A percentile compares a stretch with the other conserved stretches of the same genome.
Evolutionary conservation across 2,888 invertebrate species (phyloP).

Genomic region (Epinotia brunnichana): DNA sequence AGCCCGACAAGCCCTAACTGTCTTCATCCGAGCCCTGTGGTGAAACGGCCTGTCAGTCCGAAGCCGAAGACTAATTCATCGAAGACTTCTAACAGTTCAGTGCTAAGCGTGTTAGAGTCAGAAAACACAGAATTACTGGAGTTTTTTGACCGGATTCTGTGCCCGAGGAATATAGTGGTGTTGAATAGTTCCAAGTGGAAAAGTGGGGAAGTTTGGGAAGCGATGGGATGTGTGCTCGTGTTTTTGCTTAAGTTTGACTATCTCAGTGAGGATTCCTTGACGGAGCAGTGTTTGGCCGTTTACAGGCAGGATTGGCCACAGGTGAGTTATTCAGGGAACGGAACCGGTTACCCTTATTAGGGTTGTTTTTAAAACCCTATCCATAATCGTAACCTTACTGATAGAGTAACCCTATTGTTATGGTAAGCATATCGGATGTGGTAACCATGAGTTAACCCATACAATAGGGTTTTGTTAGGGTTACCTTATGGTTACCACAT

Average conservation of each 20-base stretch:
- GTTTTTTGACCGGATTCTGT: slow-evolving; percentile 71
- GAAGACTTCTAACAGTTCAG: slow-evolving; percentile 37
- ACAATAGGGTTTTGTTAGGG: no score
- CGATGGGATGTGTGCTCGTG: slow-evolving; percentile 72
- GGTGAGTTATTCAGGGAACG: no score
- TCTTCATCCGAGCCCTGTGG: not conserved
- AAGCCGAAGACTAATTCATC: slow-evolving; percentile 4
- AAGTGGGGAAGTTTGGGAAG: slow-evolving; percentile 66
- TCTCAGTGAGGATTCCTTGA: slow-evolving; percentile 84
- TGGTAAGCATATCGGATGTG: no score
- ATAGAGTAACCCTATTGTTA: no score
- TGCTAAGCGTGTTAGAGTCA: slow-evolving; percentile 41
- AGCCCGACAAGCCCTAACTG: slow-evolving; percentile 1
- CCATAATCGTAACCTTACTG: no score
- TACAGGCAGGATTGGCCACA: slow-evolving; percentile 87
- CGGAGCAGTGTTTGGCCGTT: slow-evolving; percentile 86
- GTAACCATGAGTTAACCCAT: no score
- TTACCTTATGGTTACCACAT: no score
- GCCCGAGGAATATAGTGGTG: slow-evolving; percentile 71
- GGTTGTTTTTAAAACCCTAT: no score
- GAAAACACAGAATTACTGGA: slow-evolving; percentile 53
- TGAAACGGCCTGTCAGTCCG: slow-evolving; percentile 6
- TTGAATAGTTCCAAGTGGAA: slow-evolving; percentile 55
- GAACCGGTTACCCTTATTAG: no score
- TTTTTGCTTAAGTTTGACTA: slow-evolving; percentile 82